These are phyloP conservation scores for Argya squamiceps DNA, from an alignment of 2,797 vertebrate genomes.

Conservation along the genomic window DNA sequence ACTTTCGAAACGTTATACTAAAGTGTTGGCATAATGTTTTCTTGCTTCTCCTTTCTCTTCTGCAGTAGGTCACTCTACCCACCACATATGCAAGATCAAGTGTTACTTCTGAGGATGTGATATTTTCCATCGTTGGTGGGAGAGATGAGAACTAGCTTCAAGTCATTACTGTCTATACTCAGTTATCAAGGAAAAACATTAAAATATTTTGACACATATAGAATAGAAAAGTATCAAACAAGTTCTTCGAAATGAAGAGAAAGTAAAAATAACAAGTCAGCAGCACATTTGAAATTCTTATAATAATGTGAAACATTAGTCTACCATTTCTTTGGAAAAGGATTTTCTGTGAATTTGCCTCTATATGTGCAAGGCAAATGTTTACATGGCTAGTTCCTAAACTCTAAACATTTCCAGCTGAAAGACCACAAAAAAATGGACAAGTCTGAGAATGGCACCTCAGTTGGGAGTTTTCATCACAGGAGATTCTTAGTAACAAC, in stretches of 20 bases:
- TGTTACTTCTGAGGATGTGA: neutral
- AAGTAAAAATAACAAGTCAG: neutral
- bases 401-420: neutral
- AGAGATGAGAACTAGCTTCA: neutral
- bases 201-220: neutral
- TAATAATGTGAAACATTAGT: neutral
- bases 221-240: neutral
- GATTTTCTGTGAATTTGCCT: neutral
- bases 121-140: neutral
- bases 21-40: neutral
- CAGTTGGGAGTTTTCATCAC: neutral
- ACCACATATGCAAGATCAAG: fast-evolving
- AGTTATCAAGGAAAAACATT: neutral
- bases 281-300: neutral
- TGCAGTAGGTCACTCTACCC: neutral
- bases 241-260: neutral
- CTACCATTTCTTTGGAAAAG: neutral
- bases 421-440: neutral
- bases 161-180: neutral
- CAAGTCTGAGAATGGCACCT: neutral
- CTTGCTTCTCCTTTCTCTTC: neutral
- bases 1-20: neutral
- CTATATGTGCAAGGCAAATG: neutral
- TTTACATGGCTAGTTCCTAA: neutral
- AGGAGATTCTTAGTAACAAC: neutral